Evolutionary conservation across 2,797 vertebrate genomes (phyloP), one percentile per base, ranked within the genome.

Genomic region (Lophius americanus): DNA sequence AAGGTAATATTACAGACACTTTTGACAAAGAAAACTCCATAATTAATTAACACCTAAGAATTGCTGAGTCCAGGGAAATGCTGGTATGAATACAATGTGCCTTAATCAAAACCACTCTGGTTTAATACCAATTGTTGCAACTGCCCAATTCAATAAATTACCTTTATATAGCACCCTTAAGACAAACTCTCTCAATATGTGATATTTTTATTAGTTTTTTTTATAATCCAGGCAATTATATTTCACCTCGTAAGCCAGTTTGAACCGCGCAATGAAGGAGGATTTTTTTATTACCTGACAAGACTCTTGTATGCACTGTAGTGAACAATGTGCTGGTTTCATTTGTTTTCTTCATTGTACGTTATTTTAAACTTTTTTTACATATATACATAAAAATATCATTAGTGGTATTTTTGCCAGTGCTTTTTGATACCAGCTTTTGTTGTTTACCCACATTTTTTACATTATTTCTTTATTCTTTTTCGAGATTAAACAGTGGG

Each of bases 261-360:
- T 68, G 14, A 79, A 75, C 49, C 73, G 76, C 87, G 76, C 72
- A 86, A 79, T 85, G 65, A 80, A 60, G 46, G 39, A 46, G 1
- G 41, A 23, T 53, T 59, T 62, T 72, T 12, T 44, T 72, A 48
- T 76, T 70, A 56, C 12, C 64, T 48, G 11, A 50, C 14, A 13
- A 44, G 14, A 67, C 5, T 12, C 50, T 57, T 83, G 23, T 75
- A 70, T 82, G 69, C 83, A 79, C 78, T 88, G 80, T 73, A 60
- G 51, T 67, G 43, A 77, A 55, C 51, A 67, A 89, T 92, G 89
- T 88, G 85, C 92, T 91, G 90, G 89, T 84, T 91, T 83, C 84
- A 88, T 88, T 75, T 58, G 61, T 70, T 64, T 71, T 72, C 36
- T 71, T 72, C 60, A 76, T 70, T 83, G 62, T 82, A 46, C 33